Conservation (phyloP, 2,888 invertebrate species). For the Reticulitermes lucifugus region DNA sequence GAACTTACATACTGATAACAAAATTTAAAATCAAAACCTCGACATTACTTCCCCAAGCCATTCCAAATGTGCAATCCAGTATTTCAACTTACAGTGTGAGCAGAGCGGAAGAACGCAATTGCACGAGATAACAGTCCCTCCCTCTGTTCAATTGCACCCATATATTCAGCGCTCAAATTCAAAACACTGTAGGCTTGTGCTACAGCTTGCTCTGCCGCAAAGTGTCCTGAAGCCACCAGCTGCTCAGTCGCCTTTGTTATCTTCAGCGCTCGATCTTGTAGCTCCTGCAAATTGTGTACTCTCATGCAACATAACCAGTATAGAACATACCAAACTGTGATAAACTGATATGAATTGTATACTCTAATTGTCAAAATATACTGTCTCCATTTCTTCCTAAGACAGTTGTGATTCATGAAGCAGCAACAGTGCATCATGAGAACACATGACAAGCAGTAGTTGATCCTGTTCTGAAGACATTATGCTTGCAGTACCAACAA, state of each 20-base stretch:
- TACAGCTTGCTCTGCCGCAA: conserved; percentile 76
- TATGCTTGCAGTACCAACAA: too few species aligned
- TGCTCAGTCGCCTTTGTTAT: conserved; percentile 84
- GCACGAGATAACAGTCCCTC: conserved; percentile 75
- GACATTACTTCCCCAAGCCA: too few species aligned
- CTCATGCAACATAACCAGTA: neutral
- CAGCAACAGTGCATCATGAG: too few species aligned
- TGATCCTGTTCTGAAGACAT: too few species aligned
- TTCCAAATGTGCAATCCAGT: neutral
- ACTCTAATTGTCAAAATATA: too few species aligned
- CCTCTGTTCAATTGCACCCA: conserved; percentile 77
- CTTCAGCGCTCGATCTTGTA: conserved; percentile 81
- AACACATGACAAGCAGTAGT: too few species aligned
- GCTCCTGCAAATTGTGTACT: conserved; percentile 62
- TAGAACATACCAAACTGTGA: too few species aligned
- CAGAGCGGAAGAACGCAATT: conserved; percentile 77
- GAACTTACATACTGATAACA: too few species aligned
- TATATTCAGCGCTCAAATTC: conserved; percentile 75
- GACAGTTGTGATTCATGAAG: too few species aligned
- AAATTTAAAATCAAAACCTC: too few species aligned
- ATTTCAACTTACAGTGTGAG: conserved; percentile 69
- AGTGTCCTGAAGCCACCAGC: conserved; percentile 76
- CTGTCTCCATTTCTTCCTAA: too few species aligned
- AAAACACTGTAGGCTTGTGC: conserved; percentile 75
- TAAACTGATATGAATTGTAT: too few species aligned